Conservation (phyloP, 2,888 invertebrate species). For the Xestia ashworthii region DNA sequence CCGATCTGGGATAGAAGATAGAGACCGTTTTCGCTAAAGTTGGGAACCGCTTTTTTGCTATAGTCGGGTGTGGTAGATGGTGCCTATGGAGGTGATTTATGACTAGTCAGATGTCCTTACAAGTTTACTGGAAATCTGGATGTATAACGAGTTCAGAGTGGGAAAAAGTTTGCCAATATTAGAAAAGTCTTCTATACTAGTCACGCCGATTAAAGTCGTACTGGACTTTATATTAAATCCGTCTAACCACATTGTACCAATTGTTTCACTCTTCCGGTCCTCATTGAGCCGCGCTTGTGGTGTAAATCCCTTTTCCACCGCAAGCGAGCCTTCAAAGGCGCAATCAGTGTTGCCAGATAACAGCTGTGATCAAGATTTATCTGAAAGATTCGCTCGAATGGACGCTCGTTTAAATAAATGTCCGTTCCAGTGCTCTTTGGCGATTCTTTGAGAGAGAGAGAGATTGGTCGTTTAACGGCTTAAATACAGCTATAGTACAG, state of each 20-base stretch:
- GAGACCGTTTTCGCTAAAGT: conserved; percentile 26
- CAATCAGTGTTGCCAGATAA: conserved; percentile 62
- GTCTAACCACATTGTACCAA: conserved; percentile 30
- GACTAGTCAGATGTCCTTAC: conserved; percentile 6
- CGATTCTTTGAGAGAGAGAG: conserved; percentile 44
- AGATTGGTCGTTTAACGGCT: conserved; percentile 57
- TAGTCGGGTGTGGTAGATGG: conserved; percentile 3
- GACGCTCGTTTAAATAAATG: conserved; percentile 67
- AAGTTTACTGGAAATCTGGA: conserved; percentile 12
- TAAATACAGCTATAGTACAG: conserved; percentile 46
- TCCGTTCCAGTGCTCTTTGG: conserved; percentile 52
- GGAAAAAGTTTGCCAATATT: neutral
- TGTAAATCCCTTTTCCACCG: conserved; percentile 37
- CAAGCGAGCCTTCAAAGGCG: conserved; percentile 50
- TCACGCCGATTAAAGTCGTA: neutral
- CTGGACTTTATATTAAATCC: conserved; percentile 1
- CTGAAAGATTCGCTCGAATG: conserved; percentile 59
- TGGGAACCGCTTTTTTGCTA: conserved; percentile 16
- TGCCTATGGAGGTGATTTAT: conserved; percentile 26
- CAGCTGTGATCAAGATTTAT: conserved; percentile 65
- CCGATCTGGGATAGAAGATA: conserved; percentile 41
- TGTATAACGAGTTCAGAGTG: neutral
- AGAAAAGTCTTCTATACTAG: neutral
- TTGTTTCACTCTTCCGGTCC: conserved; percentile 26
- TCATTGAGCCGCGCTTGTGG: conserved; percentile 25